Evolutionary conservation across 2,888 invertebrate genomes (phyloP).

Genomic region (Nymphalis urticae): DNA sequence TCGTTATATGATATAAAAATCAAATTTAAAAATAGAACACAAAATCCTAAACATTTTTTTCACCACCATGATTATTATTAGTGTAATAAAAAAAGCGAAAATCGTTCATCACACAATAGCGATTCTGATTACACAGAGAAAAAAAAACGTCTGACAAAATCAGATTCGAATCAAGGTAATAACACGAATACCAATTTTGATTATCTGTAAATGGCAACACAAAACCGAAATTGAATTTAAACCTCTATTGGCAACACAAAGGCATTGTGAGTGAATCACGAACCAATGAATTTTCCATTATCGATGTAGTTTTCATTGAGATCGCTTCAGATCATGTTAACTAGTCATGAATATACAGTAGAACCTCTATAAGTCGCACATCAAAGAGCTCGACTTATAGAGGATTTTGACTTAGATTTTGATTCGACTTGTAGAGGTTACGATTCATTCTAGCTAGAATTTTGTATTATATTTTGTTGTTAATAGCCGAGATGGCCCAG

Average conservation of each 20-base stretch:
- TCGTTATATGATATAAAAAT: too few relatives aligned
- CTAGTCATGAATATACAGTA: background rate
- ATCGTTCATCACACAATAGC: background rate
- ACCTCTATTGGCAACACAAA: conserved; percentile 19
- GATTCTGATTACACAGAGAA: background rate
- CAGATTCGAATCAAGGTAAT: conserved; percentile 15
- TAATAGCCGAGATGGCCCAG: too few relatives aligned
- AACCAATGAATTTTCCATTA: conserved; percentile 7
- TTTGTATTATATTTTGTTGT: too few relatives aligned
- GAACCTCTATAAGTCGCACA: too few relatives aligned
- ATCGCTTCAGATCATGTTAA: background rate
- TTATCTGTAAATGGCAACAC: conserved; percentile 20
- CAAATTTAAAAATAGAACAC: too few relatives aligned
- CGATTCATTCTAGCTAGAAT: too few relatives aligned
- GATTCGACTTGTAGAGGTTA: too few relatives aligned
- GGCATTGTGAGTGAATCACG: conserved; percentile 17
- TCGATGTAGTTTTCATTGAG: conserved; percentile 7
- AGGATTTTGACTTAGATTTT: too few relatives aligned
- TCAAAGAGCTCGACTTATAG: too few relatives aligned
- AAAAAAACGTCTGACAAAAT: conserved; percentile 10
- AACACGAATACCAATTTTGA: conserved; percentile 7
- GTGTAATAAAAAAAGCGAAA: background rate
- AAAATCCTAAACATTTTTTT: too few relatives aligned
- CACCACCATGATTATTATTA: too few relatives aligned
- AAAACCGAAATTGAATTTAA: conserved; percentile 22